Conservation (phyloP, 2,113 vertebrate species). For the Centropus bengalensis region DNA sequence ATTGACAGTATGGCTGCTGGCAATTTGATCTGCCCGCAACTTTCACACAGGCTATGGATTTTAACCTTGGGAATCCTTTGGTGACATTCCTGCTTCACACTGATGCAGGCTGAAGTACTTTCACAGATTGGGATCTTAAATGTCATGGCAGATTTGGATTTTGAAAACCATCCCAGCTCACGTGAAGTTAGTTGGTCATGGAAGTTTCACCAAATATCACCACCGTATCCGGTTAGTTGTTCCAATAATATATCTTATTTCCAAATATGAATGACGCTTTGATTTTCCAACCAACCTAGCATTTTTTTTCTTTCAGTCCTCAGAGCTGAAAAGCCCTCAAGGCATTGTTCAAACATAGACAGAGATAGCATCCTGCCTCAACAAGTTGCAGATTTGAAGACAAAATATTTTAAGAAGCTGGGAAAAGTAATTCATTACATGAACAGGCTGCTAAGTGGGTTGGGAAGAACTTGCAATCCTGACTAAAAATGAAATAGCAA, state of each 20-base stretch:
- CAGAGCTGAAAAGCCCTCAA: not conserved
- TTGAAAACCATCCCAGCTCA: not conserved
- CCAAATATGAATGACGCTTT: not conserved
- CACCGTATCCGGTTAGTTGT: not conserved
- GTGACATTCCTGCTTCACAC: not conserved
- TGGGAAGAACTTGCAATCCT: constrained; percentile 3
- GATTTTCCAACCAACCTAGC: not conserved
- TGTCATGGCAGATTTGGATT: not conserved
- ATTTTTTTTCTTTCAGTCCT: not conserved
- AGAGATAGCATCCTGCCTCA: not conserved
- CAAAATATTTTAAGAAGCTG: not conserved
- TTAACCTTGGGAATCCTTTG: not conserved
- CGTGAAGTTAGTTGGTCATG: not conserved
- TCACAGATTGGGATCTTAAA: not conserved
- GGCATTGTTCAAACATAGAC: not conserved
- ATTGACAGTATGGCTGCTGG: not conserved
- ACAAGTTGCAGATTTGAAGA: not conserved
- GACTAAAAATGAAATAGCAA: constrained; percentile 14
- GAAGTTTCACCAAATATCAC: not conserved
- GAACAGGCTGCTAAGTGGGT: not conserved
- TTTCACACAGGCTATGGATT: not conserved
- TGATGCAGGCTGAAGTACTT: not conserved
- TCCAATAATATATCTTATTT: not conserved
- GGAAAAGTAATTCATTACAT: constrained; percentile 3
- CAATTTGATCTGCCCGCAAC: not conserved